phyloP scores from a whole-genome alignment of 2,888 invertebrate species.

The Acanthococcus lagerstroemiae region DNA sequence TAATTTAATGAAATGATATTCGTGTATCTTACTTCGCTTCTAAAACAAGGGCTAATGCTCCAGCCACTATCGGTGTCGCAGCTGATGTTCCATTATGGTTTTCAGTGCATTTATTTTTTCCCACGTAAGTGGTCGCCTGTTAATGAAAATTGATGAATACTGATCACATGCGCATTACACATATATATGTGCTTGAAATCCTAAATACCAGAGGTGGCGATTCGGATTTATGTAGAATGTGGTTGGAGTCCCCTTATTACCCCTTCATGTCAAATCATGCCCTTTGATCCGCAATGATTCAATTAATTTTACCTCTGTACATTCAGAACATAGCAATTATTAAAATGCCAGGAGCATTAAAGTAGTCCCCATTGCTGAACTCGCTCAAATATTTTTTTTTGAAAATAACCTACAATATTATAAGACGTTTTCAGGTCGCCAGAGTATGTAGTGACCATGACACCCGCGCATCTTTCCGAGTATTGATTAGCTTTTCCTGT shows the following conservation, averaged over 20 bases:
- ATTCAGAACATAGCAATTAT: too few species aligned
- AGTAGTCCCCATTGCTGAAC: too few species aligned
- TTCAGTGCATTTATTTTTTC: slow-evolving; percentile 67
- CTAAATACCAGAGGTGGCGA: too few species aligned
- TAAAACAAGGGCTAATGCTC: slow-evolving; percentile 74
- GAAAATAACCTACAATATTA: slow-evolving; percentile 80
- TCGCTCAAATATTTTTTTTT: too few species aligned
- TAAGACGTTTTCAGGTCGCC: slow-evolving; percentile 75
- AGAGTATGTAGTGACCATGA: slow-evolving; percentile 78
- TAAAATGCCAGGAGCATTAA: too few species aligned
- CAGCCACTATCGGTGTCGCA: slow-evolving; percentile 83
- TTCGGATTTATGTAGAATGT: too few species aligned
- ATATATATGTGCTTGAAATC: neutral
- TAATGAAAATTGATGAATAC: slow-evolving; percentile 34
- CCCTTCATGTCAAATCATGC: too few species aligned
- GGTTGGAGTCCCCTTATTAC: too few species aligned
- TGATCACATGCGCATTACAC: neutral
- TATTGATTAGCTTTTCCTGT: slow-evolving; percentile 70
- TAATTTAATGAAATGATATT: too few species aligned
- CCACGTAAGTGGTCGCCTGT: slow-evolving; percentile 75
- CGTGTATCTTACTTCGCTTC: slow-evolving; percentile 87
- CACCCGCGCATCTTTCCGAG: slow-evolving; percentile 80
- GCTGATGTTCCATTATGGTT: slow-evolving; percentile 89
- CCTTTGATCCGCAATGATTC: too few species aligned
- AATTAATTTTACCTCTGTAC: too few species aligned